Conservation (phyloP, 2,888 invertebrate species). For the Phalera bucephala region DNA sequence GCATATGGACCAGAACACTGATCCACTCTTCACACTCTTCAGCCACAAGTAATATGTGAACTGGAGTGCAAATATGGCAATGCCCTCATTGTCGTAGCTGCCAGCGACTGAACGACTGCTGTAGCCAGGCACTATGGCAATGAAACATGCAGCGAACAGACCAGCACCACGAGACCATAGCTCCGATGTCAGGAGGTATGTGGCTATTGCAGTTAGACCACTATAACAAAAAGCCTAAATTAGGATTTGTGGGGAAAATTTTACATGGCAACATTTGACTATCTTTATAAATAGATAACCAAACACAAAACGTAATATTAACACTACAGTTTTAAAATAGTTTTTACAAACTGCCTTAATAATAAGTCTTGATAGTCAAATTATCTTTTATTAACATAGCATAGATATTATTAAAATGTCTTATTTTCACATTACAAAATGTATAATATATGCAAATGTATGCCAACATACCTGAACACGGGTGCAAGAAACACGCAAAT, state of each 20-base stretch:
- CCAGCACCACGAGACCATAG: slow-evolving; percentile 98
- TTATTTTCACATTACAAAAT: not conserved
- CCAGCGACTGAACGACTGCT: slow-evolving; percentile 99
- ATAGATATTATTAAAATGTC: not conserved
- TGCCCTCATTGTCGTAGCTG: slow-evolving; percentile 99
- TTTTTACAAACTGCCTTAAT: no score
- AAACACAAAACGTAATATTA: no score
- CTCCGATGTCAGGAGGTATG: slow-evolving; percentile 98
- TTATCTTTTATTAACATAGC: not conserved
- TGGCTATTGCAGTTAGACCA: slow-evolving; percentile 98
- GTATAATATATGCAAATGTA: slow-evolving; percentile 1
- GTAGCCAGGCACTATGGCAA: slow-evolving; percentile 99
- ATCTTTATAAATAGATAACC: no score
- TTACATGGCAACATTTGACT: no score
- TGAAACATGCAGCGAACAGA: slow-evolving; percentile 98
- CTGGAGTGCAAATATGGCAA: slow-evolving; percentile 99
- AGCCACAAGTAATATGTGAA: slow-evolving; percentile 99
- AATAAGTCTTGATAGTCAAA: no score
- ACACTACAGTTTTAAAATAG: no score
- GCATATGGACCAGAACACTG: slow-evolving; percentile 97
- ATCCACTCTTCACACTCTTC: slow-evolving; percentile 98
- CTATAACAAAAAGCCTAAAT: slow-evolving; percentile 85
- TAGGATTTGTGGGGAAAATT: no score
- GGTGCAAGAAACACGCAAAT: slow-evolving; percentile 99
- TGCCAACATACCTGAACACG: slow-evolving; percentile 90